phyloP scores from a whole-genome alignment of 1,140 invertebrate species.

The Vanessa tameamea region DNA sequence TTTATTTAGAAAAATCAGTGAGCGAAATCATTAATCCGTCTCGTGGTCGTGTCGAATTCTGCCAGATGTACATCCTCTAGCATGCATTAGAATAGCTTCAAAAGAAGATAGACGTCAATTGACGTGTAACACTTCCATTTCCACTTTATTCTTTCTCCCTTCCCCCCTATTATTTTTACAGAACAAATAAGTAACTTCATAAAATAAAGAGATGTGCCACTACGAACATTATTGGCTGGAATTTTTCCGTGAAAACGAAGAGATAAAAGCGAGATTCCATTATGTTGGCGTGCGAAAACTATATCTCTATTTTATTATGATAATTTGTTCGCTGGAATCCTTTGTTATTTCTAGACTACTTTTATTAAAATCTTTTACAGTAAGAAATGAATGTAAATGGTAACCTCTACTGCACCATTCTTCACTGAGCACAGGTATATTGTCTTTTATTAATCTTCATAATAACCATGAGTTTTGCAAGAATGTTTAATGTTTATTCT shows the following conservation, averaged over 20 bases:
- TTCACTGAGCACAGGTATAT: no score
- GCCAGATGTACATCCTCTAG: no score
- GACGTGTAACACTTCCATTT: neutral
- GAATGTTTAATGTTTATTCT: no score
- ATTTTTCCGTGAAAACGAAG: constrained; percentile 8
- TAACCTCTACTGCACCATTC: no score
- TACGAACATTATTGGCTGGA: constrained; percentile 19
- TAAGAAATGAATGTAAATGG: no score
- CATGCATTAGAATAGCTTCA: neutral
- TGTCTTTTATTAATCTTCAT: no score
- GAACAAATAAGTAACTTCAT: constrained; percentile 33
- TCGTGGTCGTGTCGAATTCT: no score
- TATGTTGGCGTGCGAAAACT: neutral
- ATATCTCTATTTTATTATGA: neutral
- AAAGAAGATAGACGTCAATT: neutral
- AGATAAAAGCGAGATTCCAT: constrained; percentile 14
- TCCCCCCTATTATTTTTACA: neutral
- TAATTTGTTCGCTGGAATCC: neutral
- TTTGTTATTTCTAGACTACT: neutral
- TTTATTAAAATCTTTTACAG: neutral
- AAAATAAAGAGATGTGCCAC: constrained; percentile 23
- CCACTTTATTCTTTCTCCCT: neutral
- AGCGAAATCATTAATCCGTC: no score
- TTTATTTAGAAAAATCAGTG: no score
- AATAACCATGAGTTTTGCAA: no score